Base-by-base conservation (phyloP, 2,113 vertebrate species). In the Aptenodytes patagonicus region DNA sequence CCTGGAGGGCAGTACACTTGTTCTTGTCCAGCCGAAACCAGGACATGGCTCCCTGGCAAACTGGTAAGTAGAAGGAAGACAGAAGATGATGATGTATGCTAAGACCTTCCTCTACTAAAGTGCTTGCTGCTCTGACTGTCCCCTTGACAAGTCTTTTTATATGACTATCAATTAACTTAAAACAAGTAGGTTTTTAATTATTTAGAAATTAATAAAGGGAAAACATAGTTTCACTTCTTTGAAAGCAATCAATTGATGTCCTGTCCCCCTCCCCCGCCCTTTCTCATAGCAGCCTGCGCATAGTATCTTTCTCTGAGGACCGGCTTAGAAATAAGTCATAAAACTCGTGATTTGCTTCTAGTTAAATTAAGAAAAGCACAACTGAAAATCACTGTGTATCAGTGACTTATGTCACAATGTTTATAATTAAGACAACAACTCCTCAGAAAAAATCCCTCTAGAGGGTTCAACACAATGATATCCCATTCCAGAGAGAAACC, bases 181-280 rank as follows among this genome's bases (percentile, higher is more conserved):
- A 60, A 64, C 40, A 66, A 92, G 40, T 49, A 76, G 9, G 5
- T 17, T n/a, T 57, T 94, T 89, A 61, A 76, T 91, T 94, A 91
- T 79, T 93, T 95, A 90, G 40, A 46, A 87, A 94, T 94, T 61
- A 77, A 78, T 90, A 83, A 47, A 91, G 19, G 34, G 12, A 96
- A 94, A 97, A 57, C 3, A 77, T 6, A 7, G 6, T 31, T 8
- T 5, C 15, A 87, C 36, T 82, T 44, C 34, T 84, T 77, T 66
- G 42, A 87, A 46, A 71, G 31, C 28, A 83, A 38, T 69, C 9
- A 54, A 19, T 7, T 22, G 20, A 44, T 78, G 16, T 34, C 58
- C n/a, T 42, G 42, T 42, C 13, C 15, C 34, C 10, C 5, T 3
- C 36, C 28, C 8, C 5, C 3, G 2, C 6, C 20, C 32, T 71